A percentile compares a stretch with the other conserved stretches of the same genome.
phyloP scores from a whole-genome alignment of 2,113 vertebrate species.

The Ginglymostoma cirratum region DNA sequence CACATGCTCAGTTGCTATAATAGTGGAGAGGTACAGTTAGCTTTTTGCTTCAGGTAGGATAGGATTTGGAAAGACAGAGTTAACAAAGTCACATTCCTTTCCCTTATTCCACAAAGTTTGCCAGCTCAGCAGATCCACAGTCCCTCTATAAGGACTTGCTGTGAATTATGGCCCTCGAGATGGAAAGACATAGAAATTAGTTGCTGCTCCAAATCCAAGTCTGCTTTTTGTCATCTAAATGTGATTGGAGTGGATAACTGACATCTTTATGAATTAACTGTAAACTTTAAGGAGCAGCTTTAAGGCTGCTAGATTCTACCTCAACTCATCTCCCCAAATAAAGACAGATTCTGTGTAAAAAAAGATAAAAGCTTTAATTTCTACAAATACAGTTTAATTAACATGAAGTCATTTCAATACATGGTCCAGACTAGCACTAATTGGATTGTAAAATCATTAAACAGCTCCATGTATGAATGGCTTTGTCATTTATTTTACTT shows the following conservation, averaged over 20 bases:
- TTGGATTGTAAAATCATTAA: background rate
- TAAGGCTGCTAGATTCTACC: background rate
- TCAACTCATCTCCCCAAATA: background rate
- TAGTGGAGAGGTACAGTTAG: too few relatives aligned
- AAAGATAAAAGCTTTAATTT: background rate
- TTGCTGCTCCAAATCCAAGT: background rate
- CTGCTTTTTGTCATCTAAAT: background rate
- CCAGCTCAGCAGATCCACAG: background rate
- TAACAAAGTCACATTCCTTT: background rate
- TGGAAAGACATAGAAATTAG: background rate
- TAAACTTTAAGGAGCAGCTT: background rate
- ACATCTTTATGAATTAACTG: background rate
- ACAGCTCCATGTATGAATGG: background rate
- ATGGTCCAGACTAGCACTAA: background rate
- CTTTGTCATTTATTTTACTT: background rate
- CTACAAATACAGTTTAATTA: background rate
- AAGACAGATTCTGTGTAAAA: background rate
- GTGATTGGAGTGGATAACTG: background rate
- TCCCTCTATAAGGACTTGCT: background rate
- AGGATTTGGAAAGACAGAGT: background rate
- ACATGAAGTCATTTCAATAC: background rate
- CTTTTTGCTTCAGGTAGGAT: too few relatives aligned
- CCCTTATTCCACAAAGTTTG: background rate
- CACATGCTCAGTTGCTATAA: too few relatives aligned
- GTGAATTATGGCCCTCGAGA: background rate